Percentiles rank a stretch among this genome's conserved stretches.
These are phyloP conservation scores for Aphelinus atriplicis DNA, from an alignment of 1,140 invertebrate species.

Conservation along the genomic window DNA sequence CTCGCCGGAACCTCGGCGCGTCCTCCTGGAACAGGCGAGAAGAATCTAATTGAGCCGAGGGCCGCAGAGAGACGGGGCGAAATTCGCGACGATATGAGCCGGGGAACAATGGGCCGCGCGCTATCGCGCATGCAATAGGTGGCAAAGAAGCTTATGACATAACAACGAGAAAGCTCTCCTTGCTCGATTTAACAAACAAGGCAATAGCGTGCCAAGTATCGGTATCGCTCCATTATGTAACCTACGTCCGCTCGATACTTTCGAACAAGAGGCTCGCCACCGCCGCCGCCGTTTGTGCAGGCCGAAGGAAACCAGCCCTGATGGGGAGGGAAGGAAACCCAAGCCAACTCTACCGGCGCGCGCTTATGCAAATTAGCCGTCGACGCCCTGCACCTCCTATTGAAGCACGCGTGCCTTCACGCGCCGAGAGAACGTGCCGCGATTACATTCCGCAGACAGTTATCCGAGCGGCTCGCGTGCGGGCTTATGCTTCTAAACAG, in stretches of 20 bases:
- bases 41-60: background rate
- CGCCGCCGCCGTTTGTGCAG: no score
- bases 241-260: constrained; percentile 7
- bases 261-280: background rate
- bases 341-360: background rate
- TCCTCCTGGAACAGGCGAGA: constrained; percentile 46
- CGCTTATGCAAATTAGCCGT: constrained; percentile 15
- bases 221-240: constrained; percentile 37
- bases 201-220: constrained; percentile 43
- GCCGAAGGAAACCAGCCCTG: no score
- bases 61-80: background rate
- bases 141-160: constrained; percentile 22
- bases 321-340: no score
- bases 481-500: no score
- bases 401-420: no score
- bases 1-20: constrained; percentile 42
- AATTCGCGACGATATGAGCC: no score
- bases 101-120: background rate
- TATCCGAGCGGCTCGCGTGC: no score
- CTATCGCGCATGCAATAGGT: background rate
- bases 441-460: no score
- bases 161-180: constrained; percentile 31
- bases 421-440: no score
- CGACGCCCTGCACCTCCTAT: no score
- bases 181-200: constrained; percentile 44